These are phyloP conservation scores for Ceyx margarethae DNA, from an alignment of 2,113 vertebrate species.

Conservation along the genomic window DNA sequence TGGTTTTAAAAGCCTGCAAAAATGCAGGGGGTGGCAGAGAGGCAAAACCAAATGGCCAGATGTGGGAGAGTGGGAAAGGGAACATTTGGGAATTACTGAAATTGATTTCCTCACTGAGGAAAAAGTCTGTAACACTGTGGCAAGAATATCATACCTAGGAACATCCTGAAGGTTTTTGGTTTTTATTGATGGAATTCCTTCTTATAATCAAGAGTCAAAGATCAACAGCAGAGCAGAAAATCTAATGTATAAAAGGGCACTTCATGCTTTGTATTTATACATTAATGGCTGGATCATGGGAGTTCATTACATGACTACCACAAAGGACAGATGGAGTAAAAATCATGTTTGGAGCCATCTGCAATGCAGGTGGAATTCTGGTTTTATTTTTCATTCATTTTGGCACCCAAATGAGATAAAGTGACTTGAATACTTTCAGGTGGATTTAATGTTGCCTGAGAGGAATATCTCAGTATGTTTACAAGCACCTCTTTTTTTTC, in stretches of 20 bases:
- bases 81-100: background rate
- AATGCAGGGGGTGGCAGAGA: background rate
- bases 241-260: background rate
- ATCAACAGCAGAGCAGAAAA: background rate
- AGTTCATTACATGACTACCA: background rate
- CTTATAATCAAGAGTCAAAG: background rate
- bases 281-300: background rate
- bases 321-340: background rate
- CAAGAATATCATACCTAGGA: background rate
- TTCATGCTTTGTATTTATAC: background rate
- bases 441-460: background rate
- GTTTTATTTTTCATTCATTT: background rate
- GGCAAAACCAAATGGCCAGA: conserved; percentile 24
- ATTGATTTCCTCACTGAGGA: background rate
- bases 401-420: background rate
- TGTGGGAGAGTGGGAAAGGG: background rate
- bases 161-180: background rate
- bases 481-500: background rate
- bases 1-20: conserved; percentile 53
- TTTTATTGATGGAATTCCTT: background rate
- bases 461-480: background rate
- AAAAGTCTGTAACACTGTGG: background rate
- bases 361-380: background rate
- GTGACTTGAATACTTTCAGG: background rate
- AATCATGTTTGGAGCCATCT: background rate